Percentiles rank a stretch among this genome's conserved stretches.
phyloP scores from a whole-genome alignment of 2,113 vertebrate genomes.

The Boleophthalmus pectinirostris region DNA sequence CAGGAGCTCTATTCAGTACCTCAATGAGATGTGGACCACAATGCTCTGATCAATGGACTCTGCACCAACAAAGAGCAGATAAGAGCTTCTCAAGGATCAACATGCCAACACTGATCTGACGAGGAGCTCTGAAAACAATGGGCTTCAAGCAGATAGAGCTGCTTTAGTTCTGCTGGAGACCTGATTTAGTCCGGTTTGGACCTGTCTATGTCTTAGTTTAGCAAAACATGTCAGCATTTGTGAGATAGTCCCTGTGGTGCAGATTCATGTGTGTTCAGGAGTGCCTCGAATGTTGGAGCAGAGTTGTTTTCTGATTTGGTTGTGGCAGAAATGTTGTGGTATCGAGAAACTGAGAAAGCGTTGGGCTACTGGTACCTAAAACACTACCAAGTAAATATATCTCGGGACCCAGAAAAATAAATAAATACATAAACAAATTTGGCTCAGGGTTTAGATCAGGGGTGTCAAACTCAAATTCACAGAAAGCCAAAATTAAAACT shows the following conservation, averaged over 20 bases:
- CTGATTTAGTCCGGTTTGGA: constrained; percentile 9
- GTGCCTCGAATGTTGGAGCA: no score
- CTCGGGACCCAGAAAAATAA: no score
- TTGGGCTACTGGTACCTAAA: no score
- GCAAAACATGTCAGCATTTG: neutral
- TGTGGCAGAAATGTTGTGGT: no score
- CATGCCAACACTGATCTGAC: constrained; percentile 27
- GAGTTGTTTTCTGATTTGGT: neutral
- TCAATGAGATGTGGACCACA: constrained; percentile 59
- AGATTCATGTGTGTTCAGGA: neutral
- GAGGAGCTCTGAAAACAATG: constrained; percentile 19
- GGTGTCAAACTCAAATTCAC: no score
- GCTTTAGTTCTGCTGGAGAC: constrained; percentile 21
- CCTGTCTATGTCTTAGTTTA: constrained; percentile 12
- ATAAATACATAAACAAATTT: no score
- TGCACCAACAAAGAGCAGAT: constrained; percentile 56
- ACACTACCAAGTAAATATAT: no score
- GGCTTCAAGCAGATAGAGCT: constrained; percentile 32
- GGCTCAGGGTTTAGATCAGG: no score
- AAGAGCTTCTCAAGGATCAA: constrained; percentile 61
- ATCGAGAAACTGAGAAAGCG: no score
- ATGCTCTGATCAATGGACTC: constrained; percentile 52
- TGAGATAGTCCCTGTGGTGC: no score
- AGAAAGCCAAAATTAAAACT: no score
- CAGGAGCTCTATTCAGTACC: constrained; percentile 52